Conservation (phyloP, 2,113 vertebrate genomes). For the Ptilonorhynchus violaceus region DNA sequence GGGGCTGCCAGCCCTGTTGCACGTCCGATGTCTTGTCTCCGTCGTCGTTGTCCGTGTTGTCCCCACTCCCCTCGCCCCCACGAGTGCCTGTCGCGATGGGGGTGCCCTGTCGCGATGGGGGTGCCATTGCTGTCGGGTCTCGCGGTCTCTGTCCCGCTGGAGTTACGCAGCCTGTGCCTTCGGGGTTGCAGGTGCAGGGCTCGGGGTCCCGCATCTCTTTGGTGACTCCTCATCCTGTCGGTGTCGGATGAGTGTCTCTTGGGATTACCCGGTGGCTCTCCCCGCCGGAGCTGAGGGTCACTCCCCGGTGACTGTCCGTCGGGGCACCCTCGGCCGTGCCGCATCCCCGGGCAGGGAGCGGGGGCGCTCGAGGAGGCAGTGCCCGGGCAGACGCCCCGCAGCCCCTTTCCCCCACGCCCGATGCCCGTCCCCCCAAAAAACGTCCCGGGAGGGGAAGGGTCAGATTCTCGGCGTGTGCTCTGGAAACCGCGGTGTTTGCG, state of each 20-base stretch:
- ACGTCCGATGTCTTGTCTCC: background rate
- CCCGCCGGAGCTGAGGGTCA: background rate
- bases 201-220: background rate
- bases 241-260: background rate
- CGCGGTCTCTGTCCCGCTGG: background rate
- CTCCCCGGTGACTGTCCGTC: no score
- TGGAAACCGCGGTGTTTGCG: background rate
- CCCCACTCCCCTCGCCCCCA: rapidly evolving
- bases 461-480: background rate
- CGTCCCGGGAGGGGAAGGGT: rapidly evolving
- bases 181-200: background rate
- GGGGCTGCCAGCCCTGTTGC: background rate
- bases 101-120: background rate
- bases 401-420: no score
- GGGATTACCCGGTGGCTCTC: background rate
- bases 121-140: background rate
- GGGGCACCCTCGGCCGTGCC: no score
- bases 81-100: background rate
- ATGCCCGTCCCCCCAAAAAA: rapidly evolving
- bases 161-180: no score
- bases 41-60: background rate
- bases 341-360: background rate
- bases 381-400: rapidly evolving
- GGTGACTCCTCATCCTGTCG: background rate
- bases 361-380: no score